These are phyloP conservation scores for Oscheius myriophilus DNA, from an alignment of 2,888 invertebrate genomes.

Conservation along the genomic window DNA sequence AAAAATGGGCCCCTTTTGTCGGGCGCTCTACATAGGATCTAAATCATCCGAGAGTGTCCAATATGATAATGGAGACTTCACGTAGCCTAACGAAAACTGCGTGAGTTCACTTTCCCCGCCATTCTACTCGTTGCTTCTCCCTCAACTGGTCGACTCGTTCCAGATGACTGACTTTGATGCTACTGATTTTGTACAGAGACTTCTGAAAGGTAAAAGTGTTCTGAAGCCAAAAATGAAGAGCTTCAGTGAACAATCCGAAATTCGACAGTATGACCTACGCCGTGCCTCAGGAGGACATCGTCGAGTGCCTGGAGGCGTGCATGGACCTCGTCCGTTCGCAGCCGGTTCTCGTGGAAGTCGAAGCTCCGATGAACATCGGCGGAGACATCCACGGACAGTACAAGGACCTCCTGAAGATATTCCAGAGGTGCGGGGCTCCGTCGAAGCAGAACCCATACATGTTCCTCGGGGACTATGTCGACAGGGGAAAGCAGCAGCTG, in stretches of 20 bases:
- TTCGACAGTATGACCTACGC: slow-evolving; percentile 49
- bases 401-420: slow-evolving; percentile 57
- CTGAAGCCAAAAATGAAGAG: too few relatives aligned
- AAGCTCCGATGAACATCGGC: slow-evolving; percentile 46
- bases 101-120: too few relatives aligned
- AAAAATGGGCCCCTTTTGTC: too few relatives aligned
- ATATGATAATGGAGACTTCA: too few relatives aligned
- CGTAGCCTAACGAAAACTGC: too few relatives aligned
- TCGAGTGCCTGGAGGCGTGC: slow-evolving; percentile 38
- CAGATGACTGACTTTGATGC: too few relatives aligned
- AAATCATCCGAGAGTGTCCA: too few relatives aligned
- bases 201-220: background rate
- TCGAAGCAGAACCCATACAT: slow-evolving; percentile 53
- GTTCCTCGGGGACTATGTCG: slow-evolving; percentile 59
- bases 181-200: too few relatives aligned
- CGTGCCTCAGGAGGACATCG: slow-evolving; percentile 42
- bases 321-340: slow-evolving; percentile 42
- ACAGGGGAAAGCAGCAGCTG: slow-evolving; percentile 30
- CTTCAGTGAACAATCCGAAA: slow-evolving; percentile 46
- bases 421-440: slow-evolving; percentile 58
- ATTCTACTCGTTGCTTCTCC: too few relatives aligned
- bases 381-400: slow-evolving; percentile 60
- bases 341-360: slow-evolving; percentile 53
- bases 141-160: too few relatives aligned
- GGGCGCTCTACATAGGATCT: too few relatives aligned